Conservation (phyloP, 2,888 invertebrate species). For the Drosophila parthenogenetica region DNA sequence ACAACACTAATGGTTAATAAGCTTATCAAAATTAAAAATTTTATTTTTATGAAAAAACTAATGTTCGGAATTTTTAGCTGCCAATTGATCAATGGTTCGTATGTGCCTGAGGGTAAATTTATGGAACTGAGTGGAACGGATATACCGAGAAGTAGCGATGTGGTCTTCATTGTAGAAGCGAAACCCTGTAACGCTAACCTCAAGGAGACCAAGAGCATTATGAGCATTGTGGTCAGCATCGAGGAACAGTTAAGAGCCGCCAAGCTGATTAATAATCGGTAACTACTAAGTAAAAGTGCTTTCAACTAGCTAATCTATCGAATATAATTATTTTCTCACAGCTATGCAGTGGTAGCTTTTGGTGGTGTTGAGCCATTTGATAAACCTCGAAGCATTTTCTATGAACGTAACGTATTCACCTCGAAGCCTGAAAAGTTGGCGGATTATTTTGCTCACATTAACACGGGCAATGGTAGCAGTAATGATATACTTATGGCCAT, state of each 20-base stretch:
- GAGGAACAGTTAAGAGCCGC: constrained; percentile 89
- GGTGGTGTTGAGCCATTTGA: constrained; percentile 92
- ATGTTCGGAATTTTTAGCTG: constrained; percentile 86
- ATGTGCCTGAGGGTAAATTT: constrained; percentile 91
- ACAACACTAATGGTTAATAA: no score
- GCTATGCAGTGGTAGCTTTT: constrained; percentile 93
- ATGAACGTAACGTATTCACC: constrained; percentile 90
- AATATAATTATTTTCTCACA: constrained; percentile 70
- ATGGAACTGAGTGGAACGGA: constrained; percentile 87
- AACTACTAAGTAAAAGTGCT: neutral
- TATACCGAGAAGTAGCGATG: constrained; percentile 90
- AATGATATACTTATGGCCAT: constrained; percentile 92
- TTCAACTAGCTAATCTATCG: neutral
- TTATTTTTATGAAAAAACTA: no score
- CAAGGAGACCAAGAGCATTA: constrained; percentile 88
- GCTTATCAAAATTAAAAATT: no score
- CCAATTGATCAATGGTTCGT: constrained; percentile 88
- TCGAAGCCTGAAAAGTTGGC: constrained; percentile 87
- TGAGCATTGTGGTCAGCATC: constrained; percentile 88
- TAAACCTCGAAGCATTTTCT: constrained; percentile 90
- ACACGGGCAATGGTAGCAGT: constrained; percentile 85
- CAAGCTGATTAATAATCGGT: constrained; percentile 90
- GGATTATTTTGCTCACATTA: constrained; percentile 89
- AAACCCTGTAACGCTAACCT: constrained; percentile 92
- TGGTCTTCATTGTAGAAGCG: constrained; percentile 95